Evolutionary conservation across 2,797 vertebrate genomes (phyloP).

Genomic region (Orestias chungarensis): DNA sequence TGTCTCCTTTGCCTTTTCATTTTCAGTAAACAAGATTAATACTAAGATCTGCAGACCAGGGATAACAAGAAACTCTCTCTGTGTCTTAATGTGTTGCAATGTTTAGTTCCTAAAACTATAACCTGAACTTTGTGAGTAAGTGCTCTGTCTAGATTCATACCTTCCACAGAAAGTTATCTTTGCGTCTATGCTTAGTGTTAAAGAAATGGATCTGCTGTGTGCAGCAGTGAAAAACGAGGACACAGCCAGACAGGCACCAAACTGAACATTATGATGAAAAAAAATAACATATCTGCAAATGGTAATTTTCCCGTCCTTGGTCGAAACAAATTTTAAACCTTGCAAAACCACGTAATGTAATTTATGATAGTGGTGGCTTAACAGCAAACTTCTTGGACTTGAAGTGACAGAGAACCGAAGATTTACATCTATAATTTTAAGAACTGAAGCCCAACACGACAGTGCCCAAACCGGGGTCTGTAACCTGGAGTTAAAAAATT

Average conservation of each 20-base stretch:
- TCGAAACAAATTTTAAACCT: background rate
- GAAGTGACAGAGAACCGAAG: background rate
- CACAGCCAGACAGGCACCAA: constrained; percentile 1
- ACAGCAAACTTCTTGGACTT: background rate
- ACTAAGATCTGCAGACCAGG: background rate
- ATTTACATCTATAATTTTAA: background rate
- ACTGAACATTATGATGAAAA: background rate
- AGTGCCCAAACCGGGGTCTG: background rate
- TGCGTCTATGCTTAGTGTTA: background rate
- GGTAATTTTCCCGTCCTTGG: constrained; percentile 1
- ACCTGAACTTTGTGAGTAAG: background rate
- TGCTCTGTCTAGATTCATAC: background rate
- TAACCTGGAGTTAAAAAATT: background rate
- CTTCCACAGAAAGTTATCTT: background rate
- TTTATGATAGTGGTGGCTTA: background rate
- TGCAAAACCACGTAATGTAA: background rate
- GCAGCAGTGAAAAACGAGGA: background rate
- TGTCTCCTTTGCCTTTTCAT: background rate
- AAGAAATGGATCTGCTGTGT: background rate
- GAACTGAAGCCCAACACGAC: background rate
- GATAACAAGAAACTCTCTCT: background rate
- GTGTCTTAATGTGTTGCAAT: background rate
- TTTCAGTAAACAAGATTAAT: constrained; percentile 3
- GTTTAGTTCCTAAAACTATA: background rate
- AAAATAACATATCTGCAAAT: background rate